Evolutionary conservation across 2,113 vertebrate species (phyloP), one percentile per base, ranked within the genome.

Genomic region (Tenrec ecaudatus): DNA sequence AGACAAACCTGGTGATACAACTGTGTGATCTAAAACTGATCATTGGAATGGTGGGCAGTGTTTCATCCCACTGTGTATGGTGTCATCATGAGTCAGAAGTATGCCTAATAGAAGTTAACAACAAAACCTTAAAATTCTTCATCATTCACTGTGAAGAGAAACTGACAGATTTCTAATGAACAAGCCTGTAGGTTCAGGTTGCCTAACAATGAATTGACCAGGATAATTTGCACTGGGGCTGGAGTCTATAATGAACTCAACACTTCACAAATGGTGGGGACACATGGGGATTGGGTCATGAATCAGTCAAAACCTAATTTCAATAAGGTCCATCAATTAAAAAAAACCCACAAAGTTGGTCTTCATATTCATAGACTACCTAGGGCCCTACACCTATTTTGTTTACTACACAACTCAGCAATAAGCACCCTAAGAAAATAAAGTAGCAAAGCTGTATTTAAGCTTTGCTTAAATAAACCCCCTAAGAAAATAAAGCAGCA

Each of bases 151-250:
- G 0, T 0, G 0, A 12, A 15, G 3, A 69, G 62, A 17, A 27
- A 9, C 58, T 2, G 15, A 5, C 36, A 2, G 11, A 38, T 23
- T n/a, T 43, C 58, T 4, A 3, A 19, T 53, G 43, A 29, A 11
- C 29, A 20, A 19, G 12, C 1, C 40, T 20, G 23, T 3, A 33
- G 40, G 3, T 1, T 29, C 10, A 1, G 1, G 14, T 16, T 31
- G n/a, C 22, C 47, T 11, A 5, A 47, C 14, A 27, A 60, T 4
- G 2, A 38, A 31, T 36, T 10, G 43, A 11, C 31, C 82, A 27
- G 2, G 16, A 27, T 0, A 1, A 6, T 15, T 4, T 23, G 8
- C 16, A 0, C 11, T 8, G 53, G 19, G 0, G 0, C 16, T 14
- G 38, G 31, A 0, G 0, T 36, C 69, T 1, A 1, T 7, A 23